Evolutionary conservation across 92 coral and sea anemone species (phyloP), one percentile per base, ranked within the genome.

Genomic region (Porites divaricata): DNA sequence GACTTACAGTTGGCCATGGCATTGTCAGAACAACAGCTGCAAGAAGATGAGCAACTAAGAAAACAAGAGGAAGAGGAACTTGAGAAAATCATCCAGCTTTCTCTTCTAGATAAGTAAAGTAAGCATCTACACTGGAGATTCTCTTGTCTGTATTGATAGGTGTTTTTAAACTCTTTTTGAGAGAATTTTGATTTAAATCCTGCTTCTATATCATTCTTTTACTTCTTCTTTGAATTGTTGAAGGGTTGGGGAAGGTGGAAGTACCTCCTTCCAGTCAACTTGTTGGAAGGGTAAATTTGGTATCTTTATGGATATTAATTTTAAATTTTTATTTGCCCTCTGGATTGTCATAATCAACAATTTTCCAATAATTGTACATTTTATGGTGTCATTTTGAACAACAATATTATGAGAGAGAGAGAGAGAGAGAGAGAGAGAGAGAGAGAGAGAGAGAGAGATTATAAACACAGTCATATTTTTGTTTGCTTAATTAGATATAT

Each of bases 1-100:
- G 93, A 97, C 61, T 77, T 97, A 58, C 93, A 90, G 73, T 88
- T 94, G n/a, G 99, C 98, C 7, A 89, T 97, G 90, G 99, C 95
- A 23, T 88, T 97, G 76, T 97, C 99, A 6, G 90, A 94, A 69
- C 96, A 95, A 54, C 94, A 97, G 70, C 74, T 88, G 54, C 88
- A 88, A 54, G 89, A 93, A 54, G 95, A 95, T 70, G 94, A 90
- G 72, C 84, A 67, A 61, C 93, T 92, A 74, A 79, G 93, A 76
- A 86, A 87, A 77, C 93, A 81, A 53, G 99, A 97, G 66, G 97
- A 93, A 41, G 99, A 93, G 41, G 98, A 97, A 72, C 66, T 97
- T 52, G 87, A 92, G 63, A 88, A 90, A 77, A 96, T 88, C 54
- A 81, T 97, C 16, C 90, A 83, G 76, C 84, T 97, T 72, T 97